Evolutionary conservation across 2,797 vertebrate genomes (phyloP).

Genomic region (Arremon aurantiirostris): DNA sequence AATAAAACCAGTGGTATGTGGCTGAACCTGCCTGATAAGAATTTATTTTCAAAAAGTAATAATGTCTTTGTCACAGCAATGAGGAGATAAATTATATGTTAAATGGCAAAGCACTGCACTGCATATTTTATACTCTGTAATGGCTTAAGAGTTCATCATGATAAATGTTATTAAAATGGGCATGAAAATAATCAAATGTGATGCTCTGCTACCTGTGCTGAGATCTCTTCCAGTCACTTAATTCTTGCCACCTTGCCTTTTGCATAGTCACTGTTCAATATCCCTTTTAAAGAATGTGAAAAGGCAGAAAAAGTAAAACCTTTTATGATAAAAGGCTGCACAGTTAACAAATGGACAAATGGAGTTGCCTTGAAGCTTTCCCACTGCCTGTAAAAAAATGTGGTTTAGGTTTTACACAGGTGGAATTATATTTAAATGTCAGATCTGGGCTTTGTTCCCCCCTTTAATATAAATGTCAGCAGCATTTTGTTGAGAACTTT

Average conservation of each 20-base stretch:
- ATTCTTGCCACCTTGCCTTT: neutral
- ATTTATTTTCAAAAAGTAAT: neutral
- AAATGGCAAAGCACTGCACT: conserved; percentile 30
- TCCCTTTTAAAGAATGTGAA: neutral
- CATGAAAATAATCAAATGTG: conserved; percentile 15
- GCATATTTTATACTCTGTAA: conserved; percentile 39
- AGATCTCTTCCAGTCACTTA: neutral
- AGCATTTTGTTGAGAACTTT: conserved; percentile 23
- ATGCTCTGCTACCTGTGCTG: neutral
- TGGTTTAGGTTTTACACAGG: neutral
- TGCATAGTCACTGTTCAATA: neutral
- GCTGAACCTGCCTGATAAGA: conserved; percentile 34
- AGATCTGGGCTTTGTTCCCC: neutral
- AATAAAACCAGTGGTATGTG: neutral
- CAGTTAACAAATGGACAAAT: neutral
- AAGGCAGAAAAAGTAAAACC: neutral
- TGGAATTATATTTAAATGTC: conserved; percentile 50
- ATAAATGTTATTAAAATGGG: conserved; percentile 40
- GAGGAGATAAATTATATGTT: conserved; percentile 42
- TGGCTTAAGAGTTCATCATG: conserved; percentile 14
- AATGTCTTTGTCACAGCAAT: neutral
- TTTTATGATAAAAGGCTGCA: conserved; percentile 7
- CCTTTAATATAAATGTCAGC: conserved; percentile 31
- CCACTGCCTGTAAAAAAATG: neutral
- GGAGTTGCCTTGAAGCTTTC: neutral